Base-by-base conservation (phyloP, 2,888 invertebrate genomes). In the Stenoptilia bipunctidactyla region DNA sequence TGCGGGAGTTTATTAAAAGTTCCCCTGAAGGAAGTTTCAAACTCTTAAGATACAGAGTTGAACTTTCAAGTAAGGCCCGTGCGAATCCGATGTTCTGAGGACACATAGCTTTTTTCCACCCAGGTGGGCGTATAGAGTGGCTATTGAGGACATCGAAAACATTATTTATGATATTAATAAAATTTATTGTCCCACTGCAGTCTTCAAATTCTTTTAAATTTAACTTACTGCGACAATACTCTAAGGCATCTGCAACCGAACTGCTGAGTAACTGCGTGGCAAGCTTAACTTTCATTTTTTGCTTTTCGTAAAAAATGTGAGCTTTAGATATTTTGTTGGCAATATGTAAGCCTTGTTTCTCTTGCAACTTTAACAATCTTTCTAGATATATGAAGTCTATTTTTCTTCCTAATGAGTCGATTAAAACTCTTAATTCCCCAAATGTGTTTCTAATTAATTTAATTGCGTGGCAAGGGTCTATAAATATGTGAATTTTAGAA, bases 71-170 rank as follows among this genome's bases (percentile, higher is more conserved):
- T 10, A 45, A 36, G 1, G 41, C 40, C 14, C 10, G 10, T 2
- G 47, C 14, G 9, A 48, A 15, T 1, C 45, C 48, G 8, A 49
- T 42, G 8, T 50, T 50, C 12, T 33, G 1, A 0, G 49, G 42
- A 33, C 44, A 49, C 33, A 50, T 42, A 0, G 49, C 46, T 36
- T 48, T 49, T 38, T 50, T 52, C 15, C 25, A 43, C 1, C 47
- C 50, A 13, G 48, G 48, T 13, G 49, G 47, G 1, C 48, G 42
- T 2, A 48, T 30, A 0, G 45, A 47, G 14, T 44, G 45, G 15
- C 46, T 46, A 35, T 48, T 50, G 3, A 46, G 33, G 2, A 41
- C 42, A 15, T 49, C 51, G 37, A 50, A 50, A 14, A 44, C 40
- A 35, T 43, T 27, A 15, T 50, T 48, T 15, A 50, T 25, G 14